These are phyloP conservation scores for Abscondita cerata DNA, from an alignment of 2,888 invertebrate species.

Conservation along the genomic window DNA sequence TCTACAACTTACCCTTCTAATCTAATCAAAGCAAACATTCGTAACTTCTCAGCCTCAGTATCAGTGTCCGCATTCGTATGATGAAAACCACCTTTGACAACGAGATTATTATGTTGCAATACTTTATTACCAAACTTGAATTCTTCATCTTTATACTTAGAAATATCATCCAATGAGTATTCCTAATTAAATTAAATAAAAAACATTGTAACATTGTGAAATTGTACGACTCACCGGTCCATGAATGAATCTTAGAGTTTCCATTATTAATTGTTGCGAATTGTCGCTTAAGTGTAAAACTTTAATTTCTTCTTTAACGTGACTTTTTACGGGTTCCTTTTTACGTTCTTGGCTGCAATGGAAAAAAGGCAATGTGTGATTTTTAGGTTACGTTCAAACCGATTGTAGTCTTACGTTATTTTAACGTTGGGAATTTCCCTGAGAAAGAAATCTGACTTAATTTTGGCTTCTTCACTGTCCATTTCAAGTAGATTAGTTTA, in stretches of 20 bases:
- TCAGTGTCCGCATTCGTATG: conserved; percentile 68
- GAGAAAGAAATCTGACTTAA: conserved; percentile 66
- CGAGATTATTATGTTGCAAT: conserved; percentile 68
- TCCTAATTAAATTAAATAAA: conserved; percentile 50
- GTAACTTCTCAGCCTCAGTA: conserved; percentile 69
- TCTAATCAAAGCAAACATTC: conserved; percentile 74
- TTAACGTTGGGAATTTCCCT: conserved; percentile 68
- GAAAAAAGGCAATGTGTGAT: neutral
- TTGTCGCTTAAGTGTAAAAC: conserved; percentile 72
- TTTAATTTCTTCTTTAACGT: conserved; percentile 78
- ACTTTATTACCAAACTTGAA: conserved; percentile 73
- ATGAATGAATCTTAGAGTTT: conserved; percentile 76
- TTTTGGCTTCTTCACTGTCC: conserved; percentile 42
- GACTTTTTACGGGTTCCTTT: conserved; percentile 59
- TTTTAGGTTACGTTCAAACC: conserved; percentile 8
- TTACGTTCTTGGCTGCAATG: conserved; percentile 22
- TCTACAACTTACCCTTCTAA: conserved; percentile 73
- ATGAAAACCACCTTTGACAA: conserved; percentile 76
- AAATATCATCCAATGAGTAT: conserved; percentile 59
- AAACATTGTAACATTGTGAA: no score
- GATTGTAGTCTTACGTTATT: conserved; percentile 59
- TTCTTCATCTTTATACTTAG: conserved; percentile 68
- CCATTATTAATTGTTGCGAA: conserved; percentile 75
- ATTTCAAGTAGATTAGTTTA: conserved; percentile 20
- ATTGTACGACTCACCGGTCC: conserved; percentile 67